These are phyloP conservation scores for Calameuta filiformis DNA, from an alignment of 2,888 invertebrate genomes.

Conservation along the genomic window DNA sequence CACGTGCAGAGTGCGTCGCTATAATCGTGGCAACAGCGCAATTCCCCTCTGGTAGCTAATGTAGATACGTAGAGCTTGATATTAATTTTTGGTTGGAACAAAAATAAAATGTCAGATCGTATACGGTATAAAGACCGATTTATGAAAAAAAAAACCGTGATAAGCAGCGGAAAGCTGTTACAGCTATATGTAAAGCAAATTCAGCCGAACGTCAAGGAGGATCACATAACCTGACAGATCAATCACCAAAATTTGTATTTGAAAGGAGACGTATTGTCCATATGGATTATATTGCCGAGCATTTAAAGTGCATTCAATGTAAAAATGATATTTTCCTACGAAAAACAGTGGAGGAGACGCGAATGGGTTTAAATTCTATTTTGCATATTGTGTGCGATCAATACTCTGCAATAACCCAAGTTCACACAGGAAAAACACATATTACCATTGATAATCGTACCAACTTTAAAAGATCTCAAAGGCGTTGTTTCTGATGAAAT, in stretches of 20 bases:
- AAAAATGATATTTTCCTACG: too few relatives aligned
- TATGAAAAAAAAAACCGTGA: conserved; percentile 7
- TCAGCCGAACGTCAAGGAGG: neutral
- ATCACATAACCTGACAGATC: neutral
- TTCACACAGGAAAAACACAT: conserved; percentile 18
- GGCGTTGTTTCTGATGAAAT: too few relatives aligned
- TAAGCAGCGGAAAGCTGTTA: conserved; percentile 13
- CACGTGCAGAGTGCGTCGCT: conserved; percentile 13
- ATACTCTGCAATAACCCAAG: conserved; percentile 10
- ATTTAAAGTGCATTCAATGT: too few relatives aligned
- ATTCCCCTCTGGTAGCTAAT: neutral
- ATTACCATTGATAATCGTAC: conserved; percentile 8
- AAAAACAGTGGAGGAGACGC: neutral
- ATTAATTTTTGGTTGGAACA: too few relatives aligned
- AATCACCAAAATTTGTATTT: conserved; percentile 7
- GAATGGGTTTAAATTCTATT: conserved; percentile 18
- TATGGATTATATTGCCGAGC: too few relatives aligned
- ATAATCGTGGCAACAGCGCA: conserved; percentile 16
- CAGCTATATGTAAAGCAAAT: conserved; percentile 15
- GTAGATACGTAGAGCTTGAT: neutral
- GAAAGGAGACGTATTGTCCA: too few relatives aligned
- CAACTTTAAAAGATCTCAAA: too few relatives aligned
- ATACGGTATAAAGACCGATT: conserved; percentile 16
- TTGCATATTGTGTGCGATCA: conserved; percentile 12
- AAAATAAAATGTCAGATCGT: neutral